Conservation (phyloP, 2,888 invertebrate species). For the Dermolepida albohirtum region DNA sequence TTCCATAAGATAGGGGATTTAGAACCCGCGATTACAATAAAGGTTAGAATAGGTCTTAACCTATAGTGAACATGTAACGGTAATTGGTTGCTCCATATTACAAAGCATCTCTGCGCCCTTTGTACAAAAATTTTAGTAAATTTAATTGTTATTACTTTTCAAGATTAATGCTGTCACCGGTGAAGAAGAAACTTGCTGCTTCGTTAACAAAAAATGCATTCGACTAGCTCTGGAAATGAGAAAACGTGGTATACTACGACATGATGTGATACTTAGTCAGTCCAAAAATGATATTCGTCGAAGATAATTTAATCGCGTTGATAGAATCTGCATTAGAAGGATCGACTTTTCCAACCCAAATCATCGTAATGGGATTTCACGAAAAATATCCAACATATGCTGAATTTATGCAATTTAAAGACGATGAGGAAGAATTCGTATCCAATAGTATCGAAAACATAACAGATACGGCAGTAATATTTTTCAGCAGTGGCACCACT, state of each 20-base stretch:
- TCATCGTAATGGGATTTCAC: conserved; percentile 37
- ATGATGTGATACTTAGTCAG: conserved; percentile 51
- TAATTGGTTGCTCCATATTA: no score
- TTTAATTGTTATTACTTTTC: no score
- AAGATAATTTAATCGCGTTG: conserved; percentile 49
- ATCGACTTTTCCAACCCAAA: conserved; percentile 25
- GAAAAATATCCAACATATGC: neutral
- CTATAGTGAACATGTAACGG: no score
- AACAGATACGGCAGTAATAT: conserved; percentile 40
- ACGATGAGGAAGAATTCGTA: conserved; percentile 40
- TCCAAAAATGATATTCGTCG: conserved; percentile 56
- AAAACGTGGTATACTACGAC: conserved; percentile 57
- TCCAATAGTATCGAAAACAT: conserved; percentile 27
- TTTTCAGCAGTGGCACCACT: conserved; percentile 49
- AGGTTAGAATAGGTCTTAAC: no score
- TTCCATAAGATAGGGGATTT: no score
- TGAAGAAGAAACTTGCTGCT: conserved; percentile 61
- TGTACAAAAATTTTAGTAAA: no score
- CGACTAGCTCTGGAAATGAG: conserved; percentile 62
- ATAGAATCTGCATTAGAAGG: conserved; percentile 51
- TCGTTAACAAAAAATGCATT: conserved; percentile 60
- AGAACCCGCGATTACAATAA: no score
- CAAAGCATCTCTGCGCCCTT: no score
- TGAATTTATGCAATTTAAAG: conserved; percentile 11
- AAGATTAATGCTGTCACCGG: conserved; percentile 57